A percentile compares a stretch with the other conserved stretches of the same genome.
These are phyloP conservation scores for Ochlodes sylvanus DNA, from an alignment of 2,888 invertebrate genomes.

Conservation along the genomic window DNA sequence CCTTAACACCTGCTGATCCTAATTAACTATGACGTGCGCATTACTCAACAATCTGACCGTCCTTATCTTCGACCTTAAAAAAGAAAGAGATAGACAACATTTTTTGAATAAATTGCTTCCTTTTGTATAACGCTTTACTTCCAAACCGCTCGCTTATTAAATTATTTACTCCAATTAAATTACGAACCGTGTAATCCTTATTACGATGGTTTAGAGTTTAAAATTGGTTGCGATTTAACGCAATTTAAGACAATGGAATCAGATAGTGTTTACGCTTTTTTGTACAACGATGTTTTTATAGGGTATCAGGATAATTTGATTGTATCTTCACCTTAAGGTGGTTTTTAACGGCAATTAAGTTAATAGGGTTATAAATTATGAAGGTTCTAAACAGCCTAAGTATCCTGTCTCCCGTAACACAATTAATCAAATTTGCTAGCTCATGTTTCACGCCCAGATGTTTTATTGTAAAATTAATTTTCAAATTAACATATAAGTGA, in stretches of 20 bases:
- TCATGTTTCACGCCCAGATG: not conserved
- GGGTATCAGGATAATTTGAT: constrained; percentile 42
- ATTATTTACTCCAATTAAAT: constrained; percentile 45
- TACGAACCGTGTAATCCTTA: constrained; percentile 40
- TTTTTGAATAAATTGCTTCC: constrained; percentile 62
- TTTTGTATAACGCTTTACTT: constrained; percentile 51
- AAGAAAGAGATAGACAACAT: constrained; percentile 49
- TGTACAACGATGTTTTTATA: constrained; percentile 39
- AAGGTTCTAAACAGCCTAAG: not conserved
- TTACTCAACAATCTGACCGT: constrained; percentile 62
- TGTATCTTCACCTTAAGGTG: constrained; percentile 30
- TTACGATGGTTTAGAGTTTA: constrained; percentile 17
- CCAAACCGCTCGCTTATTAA: constrained; percentile 45
- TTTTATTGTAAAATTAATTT: no score
- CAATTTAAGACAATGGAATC: constrained; percentile 37
- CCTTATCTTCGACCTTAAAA: constrained; percentile 51
- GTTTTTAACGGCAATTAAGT: constrained; percentile 33
- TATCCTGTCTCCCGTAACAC: constrained; percentile 3
- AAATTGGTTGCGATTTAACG: not conserved
- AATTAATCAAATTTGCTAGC: not conserved
- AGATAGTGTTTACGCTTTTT: constrained; percentile 36
- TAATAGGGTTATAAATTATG: constrained; percentile 27
- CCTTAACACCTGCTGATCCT: constrained; percentile 69
- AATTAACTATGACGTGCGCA: constrained; percentile 75
- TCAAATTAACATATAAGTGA: no score